phyloP scores from a whole-genome alignment of 2,113 vertebrate genomes.

The Gymnorhina tibicen region DNA sequence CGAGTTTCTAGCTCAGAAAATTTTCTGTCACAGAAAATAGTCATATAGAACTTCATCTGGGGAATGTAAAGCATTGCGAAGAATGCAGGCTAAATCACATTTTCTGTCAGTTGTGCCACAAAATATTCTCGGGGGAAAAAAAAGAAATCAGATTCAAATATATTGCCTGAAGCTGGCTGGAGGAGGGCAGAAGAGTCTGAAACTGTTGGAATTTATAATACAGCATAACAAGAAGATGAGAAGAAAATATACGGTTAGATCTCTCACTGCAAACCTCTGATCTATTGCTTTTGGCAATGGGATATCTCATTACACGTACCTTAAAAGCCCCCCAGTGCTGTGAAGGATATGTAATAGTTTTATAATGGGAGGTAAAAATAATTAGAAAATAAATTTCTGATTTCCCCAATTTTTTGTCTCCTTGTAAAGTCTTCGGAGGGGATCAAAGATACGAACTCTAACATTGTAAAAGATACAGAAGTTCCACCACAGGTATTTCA shows the following conservation, averaged over 20 bases:
- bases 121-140: not conserved
- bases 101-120: not conserved
- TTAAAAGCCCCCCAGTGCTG: not conserved
- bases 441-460: not conserved
- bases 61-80: not conserved
- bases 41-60: not conserved
- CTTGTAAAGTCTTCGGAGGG: not conserved
- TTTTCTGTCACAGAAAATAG: not conserved
- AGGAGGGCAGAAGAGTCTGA: not conserved
- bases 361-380: not conserved
- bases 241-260: not conserved
- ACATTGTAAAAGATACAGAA: not conserved
- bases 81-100: not conserved
- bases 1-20: not conserved
- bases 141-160: not conserved
- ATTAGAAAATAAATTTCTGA: not conserved
- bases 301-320: not conserved
- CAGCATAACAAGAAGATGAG: not conserved
- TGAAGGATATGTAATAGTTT: not conserved
- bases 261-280: not conserved
- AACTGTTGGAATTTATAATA: slow-evolving; percentile 11
- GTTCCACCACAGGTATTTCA: not conserved
- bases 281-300: not conserved
- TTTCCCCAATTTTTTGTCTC: not conserved
- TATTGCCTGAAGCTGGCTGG: not conserved